Base-by-base conservation (phyloP, 2,113 vertebrate genomes). In the Pycnonotus jocosus region DNA sequence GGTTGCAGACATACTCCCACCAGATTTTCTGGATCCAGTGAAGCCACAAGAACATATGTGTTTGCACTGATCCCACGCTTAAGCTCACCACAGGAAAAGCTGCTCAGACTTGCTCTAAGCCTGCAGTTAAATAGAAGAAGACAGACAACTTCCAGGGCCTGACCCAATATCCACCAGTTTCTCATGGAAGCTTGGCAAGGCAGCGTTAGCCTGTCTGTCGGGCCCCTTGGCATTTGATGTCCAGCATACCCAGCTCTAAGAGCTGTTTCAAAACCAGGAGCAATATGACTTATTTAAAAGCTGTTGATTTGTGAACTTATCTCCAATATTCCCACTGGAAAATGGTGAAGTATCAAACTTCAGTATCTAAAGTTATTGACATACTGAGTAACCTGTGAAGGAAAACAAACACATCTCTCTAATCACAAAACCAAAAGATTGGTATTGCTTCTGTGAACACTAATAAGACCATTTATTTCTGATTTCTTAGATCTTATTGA, bases 81-180 rank as follows among this genome's bases (percentile, higher is more conserved):
- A 50, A 77, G 66, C 91, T 91, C 54, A 47, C 58, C 10, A 3
- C 86, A 91, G 78, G 74, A 96, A 86, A 91, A 90, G 88, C 93
- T 93, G 92, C 86, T 76, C 86, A 74, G 62, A 56, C 83, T 92
- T 86, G 53, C 54, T 92, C 62, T 90, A 91, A 95, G 69, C 73
- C 78, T 78, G 45, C 60, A 83, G 56, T 79, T 91, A 91, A 90
- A 83, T 62, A 35, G 82, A 89, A 92, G 85, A 85, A 66, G 44
- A 73, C 56, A 82, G 62, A 78, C 33, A 88, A 84, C 57, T 87
- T 76, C 89, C 56, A 92, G 77, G 42, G 50, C 58, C 82, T 92
- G 79, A 88, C 69, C 42, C 74, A 71, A 8, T 47, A 76, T 23
- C 57, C 88, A 73, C 38, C 56, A 84, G 42, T 28, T 7, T 82